Evolutionary conservation across 2,797 vertebrate genomes (phyloP).

Genomic region (Siniperca scherzeri): DNA sequence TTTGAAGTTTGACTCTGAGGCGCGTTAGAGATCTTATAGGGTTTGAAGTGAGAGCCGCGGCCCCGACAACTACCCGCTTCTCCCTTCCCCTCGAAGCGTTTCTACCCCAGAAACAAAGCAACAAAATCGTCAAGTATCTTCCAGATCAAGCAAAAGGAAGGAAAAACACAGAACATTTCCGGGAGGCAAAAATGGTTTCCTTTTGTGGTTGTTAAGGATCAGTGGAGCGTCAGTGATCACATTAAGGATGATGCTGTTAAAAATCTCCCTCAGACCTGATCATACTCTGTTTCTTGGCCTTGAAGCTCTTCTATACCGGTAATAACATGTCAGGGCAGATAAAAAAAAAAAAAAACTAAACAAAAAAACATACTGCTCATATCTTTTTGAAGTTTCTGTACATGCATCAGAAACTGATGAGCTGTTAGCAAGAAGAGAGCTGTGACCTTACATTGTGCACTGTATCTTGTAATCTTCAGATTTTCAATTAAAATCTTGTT

Average conservation of each 20-base stretch:
- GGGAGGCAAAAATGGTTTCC: slow-evolving; percentile 64
- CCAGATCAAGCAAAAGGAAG: slow-evolving; percentile 61
- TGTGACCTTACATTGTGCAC: neutral
- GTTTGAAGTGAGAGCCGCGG: slow-evolving; percentile 67
- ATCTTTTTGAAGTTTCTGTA: neutral
- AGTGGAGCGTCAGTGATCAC: slow-evolving; percentile 70
- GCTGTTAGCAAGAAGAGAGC: neutral
- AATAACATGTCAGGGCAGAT: slow-evolving; percentile 59
- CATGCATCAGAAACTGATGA: slow-evolving; percentile 7
- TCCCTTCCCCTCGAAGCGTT: slow-evolving; percentile 73
- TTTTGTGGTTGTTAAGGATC: slow-evolving; percentile 56
- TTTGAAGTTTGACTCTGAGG: slow-evolving; percentile 76
- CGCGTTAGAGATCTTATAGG: slow-evolving; percentile 73
- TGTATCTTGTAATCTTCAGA: neutral
- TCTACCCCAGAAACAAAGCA: slow-evolving; percentile 54
- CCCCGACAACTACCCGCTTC: slow-evolving; percentile 64
- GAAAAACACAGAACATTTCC: slow-evolving; percentile 54
- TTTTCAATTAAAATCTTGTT: slow-evolving; percentile 1
- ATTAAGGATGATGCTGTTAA: slow-evolving; percentile 68
- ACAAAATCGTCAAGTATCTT: slow-evolving; percentile 40
- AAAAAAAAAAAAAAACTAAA: slow-evolving; percentile 23
- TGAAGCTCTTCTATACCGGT: slow-evolving; percentile 40
- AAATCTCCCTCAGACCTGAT: slow-evolving; percentile 67
- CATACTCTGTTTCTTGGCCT: slow-evolving; percentile 32
- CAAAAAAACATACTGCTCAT: neutral